Base-by-base conservation (phyloP, 2,113 vertebrate species). In the Merops nubicus region DNA sequence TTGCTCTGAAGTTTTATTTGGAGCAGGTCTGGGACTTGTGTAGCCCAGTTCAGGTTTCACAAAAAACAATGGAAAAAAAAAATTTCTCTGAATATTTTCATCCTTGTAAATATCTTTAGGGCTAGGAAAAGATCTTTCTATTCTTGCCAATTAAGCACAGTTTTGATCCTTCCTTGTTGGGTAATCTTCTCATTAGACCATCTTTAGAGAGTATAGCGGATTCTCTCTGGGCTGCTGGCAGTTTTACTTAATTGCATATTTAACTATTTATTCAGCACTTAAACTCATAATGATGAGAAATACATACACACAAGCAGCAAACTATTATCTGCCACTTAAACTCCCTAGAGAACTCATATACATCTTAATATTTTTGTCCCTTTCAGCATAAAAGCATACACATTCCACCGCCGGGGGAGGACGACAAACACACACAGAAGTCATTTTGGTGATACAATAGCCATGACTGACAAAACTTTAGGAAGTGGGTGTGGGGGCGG, bases 171-270 rank as follows among this genome's bases (percentile, higher is more conserved):
- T 90, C 76, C 73, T 96, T 53, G 51, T 75, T 81, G 92, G 51
- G 48, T 56, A 93, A 96, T 94, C 88, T 89, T 77, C 91, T 94
- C 92, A 94, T 89, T 68, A 91, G 82, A 67, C 48, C 79, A 92
- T 74, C 82, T 94, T 96, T 86, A 50, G 64, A 88, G 88, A 87
- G 62, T 92, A 81, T 3, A 67, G 64, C 0, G 1, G 76, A 95
- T 89, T 89, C 93, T 93, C 88, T 81, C 88, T 45, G 60, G 93
- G 64, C 68, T 88, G 60, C 67, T 63, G 88, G 89, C 65, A 91
- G 83, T 92, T 96, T 92, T 88, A 89, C 68, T 91, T 95, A 96
- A 97, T 92, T 93, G 88, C 79, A 79, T 81, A 87, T 95, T 96
- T 94, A 84, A 91, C 82, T 96, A 96, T 90, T 85, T 92, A 91